Conservation (phyloP, 2,797 vertebrate genomes). For the Tarsius wallacei region DNA sequence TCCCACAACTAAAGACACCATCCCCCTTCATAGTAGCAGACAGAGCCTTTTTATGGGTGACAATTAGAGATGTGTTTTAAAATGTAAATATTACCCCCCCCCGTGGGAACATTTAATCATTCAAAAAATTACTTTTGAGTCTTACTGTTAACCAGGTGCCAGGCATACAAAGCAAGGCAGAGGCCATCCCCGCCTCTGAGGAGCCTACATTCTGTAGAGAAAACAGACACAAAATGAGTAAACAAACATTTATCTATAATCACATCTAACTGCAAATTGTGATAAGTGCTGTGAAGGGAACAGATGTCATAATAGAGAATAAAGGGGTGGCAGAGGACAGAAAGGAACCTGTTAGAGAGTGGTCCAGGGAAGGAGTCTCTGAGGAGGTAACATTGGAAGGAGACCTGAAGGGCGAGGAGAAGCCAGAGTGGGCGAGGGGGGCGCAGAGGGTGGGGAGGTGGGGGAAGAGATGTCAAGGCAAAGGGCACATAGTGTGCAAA, state of each 20-base stretch:
- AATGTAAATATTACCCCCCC: conserved; percentile 1
- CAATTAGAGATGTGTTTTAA: not conserved
- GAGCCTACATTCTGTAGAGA: not conserved
- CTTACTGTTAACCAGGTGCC: conserved; percentile 11
- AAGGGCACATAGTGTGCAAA: not conserved
- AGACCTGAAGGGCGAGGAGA: not conserved
- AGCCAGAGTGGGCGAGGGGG: not conserved
- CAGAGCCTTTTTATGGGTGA: not conserved
- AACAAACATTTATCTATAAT: conserved; percentile 27
- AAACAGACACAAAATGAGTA: conserved; percentile 31
- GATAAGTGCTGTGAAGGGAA: conserved; percentile 2
- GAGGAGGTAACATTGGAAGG: not conserved
- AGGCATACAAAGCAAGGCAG: not conserved
- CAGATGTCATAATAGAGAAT: conserved; percentile 25
- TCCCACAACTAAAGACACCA: not conserved
- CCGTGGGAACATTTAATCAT: not conserved
- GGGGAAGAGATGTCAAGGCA: not conserved
- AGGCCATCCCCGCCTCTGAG: not conserved
- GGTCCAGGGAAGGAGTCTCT: not conserved
- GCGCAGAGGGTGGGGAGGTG: not conserved
- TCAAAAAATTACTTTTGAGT: conserved; percentile 21
- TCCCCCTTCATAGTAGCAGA: not conserved
- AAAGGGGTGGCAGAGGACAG: not conserved
- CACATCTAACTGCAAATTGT: conserved; percentile 31
- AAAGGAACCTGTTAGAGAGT: not conserved